A percentile compares a stretch with the other conserved stretches of the same genome.
Evolutionary conservation across 2,113 vertebrate genomes (phyloP).

Genomic region (Thalassarche chlororhynchos): DNA sequence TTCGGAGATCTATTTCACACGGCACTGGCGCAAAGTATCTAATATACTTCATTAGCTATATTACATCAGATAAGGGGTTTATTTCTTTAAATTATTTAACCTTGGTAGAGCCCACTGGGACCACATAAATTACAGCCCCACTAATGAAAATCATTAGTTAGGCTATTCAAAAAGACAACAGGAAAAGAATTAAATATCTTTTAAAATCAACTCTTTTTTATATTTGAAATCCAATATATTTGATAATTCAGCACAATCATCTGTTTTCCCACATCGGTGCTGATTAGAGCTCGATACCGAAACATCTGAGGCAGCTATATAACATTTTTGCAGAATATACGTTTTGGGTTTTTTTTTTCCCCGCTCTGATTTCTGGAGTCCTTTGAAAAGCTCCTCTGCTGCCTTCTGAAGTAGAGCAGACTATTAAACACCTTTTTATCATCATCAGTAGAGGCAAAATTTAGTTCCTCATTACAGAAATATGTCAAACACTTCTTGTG

Average conservation of each 20-base stretch:
- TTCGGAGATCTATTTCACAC: constrained; percentile 50
- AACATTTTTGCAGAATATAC: neutral
- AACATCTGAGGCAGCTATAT: neutral
- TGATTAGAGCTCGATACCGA: neutral
- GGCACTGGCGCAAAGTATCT: constrained; percentile 33
- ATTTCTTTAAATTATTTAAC: constrained; percentile 84
- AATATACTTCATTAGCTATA: constrained; percentile 75
- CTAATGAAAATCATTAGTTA: constrained; percentile 83
- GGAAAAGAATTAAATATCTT: constrained; percentile 48
- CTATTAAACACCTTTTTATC: neutral
- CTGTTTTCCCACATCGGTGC: neutral
- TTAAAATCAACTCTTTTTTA: neutral
- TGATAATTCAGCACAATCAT: neutral
- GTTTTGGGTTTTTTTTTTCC: neutral
- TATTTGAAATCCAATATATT: neutral
- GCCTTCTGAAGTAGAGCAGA: neutral
- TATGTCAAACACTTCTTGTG: neutral
- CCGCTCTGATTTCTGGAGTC: neutral
- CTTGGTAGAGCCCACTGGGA: constrained; percentile 72
- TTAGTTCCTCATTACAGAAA: neutral
- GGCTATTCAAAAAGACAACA: constrained; percentile 59
- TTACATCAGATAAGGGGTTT: constrained; percentile 71
- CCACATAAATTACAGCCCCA: constrained; percentile 72
- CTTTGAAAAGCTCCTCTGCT: neutral
- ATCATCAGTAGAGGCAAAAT: neutral